Conservation (phyloP, 1,140 invertebrate species). For the Neodiprion virginianus region DNA sequence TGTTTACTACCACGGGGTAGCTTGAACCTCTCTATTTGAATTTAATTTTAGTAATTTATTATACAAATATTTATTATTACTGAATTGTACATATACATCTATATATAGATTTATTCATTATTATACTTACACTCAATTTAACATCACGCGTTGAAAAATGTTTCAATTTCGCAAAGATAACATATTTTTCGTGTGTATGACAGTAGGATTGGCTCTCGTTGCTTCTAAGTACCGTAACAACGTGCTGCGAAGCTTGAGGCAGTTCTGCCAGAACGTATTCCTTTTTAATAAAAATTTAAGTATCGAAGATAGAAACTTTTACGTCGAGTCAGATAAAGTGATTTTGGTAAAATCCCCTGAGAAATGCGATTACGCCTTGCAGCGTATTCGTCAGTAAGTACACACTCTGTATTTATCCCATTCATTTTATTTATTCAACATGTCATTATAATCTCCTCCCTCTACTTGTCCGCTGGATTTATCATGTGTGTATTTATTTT, state of each 20-base stretch:
- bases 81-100: constrained; percentile 22
- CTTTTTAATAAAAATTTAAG: constrained; percentile 24
- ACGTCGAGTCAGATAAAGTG: constrained; percentile 45
- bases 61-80: constrained; percentile 25
- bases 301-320: constrained; percentile 23
- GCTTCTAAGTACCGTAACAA: constrained; percentile 58
- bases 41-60: constrained; percentile 24
- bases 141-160: not conserved
- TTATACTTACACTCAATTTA: constrained; percentile 16
- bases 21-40: constrained; percentile 36
- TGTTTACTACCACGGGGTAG: constrained; percentile 29
- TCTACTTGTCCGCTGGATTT: not conserved
- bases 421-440: constrained; percentile 13
- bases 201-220: constrained; percentile 51
- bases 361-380: constrained; percentile 55
- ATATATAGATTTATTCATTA: constrained; percentile 19
- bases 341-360: constrained; percentile 55
- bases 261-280: constrained; percentile 45
- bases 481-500: constrained; percentile 9
- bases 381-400: constrained; percentile 52
- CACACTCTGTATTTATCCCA: not conserved
- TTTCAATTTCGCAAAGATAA: constrained; percentile 31
- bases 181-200: constrained; percentile 54
- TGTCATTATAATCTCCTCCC: constrained; percentile 4
- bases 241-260: constrained; percentile 50